A percentile compares a stretch with the other conserved stretches of the same genome.
These are phyloP conservation scores for Rhorus exstirpatorius DNA, from an alignment of 2,888 invertebrate species.

Conservation along the genomic window DNA sequence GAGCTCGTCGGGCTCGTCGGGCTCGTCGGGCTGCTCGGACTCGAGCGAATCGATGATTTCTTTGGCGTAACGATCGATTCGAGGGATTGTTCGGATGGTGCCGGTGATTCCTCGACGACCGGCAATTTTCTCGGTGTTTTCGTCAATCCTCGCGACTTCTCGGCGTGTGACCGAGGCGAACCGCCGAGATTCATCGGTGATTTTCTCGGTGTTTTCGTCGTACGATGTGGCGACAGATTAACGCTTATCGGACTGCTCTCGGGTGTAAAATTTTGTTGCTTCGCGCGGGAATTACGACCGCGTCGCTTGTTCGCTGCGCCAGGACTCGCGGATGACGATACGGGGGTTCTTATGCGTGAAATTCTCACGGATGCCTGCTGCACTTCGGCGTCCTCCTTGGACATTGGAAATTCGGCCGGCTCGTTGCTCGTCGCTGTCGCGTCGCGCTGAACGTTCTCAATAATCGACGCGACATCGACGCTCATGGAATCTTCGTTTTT, in stretches of 20 bases:
- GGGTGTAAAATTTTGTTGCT: conserved; percentile 73
- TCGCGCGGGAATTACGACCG: conserved; percentile 10
- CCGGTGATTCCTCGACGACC: conserved; percentile 71
- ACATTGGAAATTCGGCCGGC: conserved; percentile 15
- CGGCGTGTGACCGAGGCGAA: conserved; percentile 77
- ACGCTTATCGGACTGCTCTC: conserved; percentile 78
- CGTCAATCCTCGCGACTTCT: conserved; percentile 68
- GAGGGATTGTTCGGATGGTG: conserved; percentile 67
- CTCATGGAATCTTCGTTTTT: conserved; percentile 51
- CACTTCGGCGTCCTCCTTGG: conserved; percentile 66
- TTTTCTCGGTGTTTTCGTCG: conserved; percentile 78
- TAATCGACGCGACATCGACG: conserved; percentile 20
- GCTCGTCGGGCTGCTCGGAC: no score
- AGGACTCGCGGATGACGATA: conserved; percentile 53
- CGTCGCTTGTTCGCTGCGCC: conserved; percentile 35
- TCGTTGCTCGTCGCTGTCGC: conserved; percentile 21
- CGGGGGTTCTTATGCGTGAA: background rate
- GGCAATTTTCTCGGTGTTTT: conserved; percentile 78
- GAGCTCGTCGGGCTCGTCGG: no score
- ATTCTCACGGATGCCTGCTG: conserved; percentile 43
- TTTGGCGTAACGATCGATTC: conserved; percentile 46
- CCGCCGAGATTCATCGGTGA: conserved; percentile 77
- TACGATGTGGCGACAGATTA: conserved; percentile 76
- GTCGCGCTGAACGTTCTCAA: background rate
- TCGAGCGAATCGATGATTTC: conserved; percentile 13